These are phyloP conservation scores for Drosophila differens DNA, from an alignment of 2,888 invertebrate species.

Conservation along the genomic window DNA sequence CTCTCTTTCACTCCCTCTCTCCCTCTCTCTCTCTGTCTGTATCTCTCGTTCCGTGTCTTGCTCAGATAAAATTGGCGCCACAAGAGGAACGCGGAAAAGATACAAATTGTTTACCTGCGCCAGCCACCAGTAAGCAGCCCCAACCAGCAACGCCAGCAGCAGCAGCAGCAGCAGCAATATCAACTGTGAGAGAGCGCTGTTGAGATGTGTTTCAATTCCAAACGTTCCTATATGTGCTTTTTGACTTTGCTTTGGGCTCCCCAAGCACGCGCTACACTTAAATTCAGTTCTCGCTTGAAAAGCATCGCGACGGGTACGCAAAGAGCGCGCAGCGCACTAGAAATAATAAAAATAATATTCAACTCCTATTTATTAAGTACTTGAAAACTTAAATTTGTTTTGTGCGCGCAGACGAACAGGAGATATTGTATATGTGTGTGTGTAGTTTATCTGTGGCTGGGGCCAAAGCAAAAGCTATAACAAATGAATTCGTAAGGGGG, in stretches of 20 bases:
- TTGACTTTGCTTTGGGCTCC: slow-evolving; percentile 48
- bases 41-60: slow-evolving; percentile 2
- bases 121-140: slow-evolving; percentile 20
- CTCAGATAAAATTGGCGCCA: slow-evolving; percentile 60
- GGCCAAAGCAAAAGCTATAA: slow-evolving; percentile 28
- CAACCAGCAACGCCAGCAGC: slow-evolving; percentile 28
- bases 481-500: slow-evolving; percentile 32
- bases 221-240: slow-evolving; percentile 13
- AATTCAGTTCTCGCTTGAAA: slow-evolving; percentile 58
- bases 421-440: background rate
- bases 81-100: slow-evolving; percentile 43
- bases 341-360: slow-evolving; percentile 8
- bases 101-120: slow-evolving; percentile 51
- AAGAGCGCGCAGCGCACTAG: slow-evolving; percentile 43
- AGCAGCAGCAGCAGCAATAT: slow-evolving; percentile 15
- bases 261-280: slow-evolving; percentile 58
- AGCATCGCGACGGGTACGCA: slow-evolving; percentile 74
- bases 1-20: slow-evolving; percentile 17
- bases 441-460: slow-evolving; percentile 31
- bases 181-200: slow-evolving; percentile 16
- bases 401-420: slow-evolving; percentile 29
- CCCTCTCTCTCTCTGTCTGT: slow-evolving; percentile 18
- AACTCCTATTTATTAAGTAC: slow-evolving; percentile 59
- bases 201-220: slow-evolving; percentile 56
- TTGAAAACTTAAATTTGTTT: slow-evolving; percentile 65